Evolutionary conservation across 2,113 vertebrate genomes (phyloP).

Genomic region (Columbina picui): DNA sequence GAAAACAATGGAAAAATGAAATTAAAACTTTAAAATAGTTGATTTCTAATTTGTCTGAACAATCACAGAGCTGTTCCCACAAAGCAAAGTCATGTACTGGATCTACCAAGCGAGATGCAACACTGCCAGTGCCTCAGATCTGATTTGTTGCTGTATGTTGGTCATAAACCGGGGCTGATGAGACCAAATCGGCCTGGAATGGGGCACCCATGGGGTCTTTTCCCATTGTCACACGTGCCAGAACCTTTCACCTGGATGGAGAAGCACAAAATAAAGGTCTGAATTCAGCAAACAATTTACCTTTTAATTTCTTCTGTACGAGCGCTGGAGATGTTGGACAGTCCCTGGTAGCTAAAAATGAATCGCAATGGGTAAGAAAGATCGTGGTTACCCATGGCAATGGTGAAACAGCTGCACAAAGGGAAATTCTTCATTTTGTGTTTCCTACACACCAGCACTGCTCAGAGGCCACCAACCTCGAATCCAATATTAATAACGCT

Average conservation of each 20-base stretch:
- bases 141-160: neutral
- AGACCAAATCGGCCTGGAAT: neutral
- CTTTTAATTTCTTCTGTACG: neutral
- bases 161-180: neutral
- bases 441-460: neutral
- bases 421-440: too few species aligned
- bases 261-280: neutral
- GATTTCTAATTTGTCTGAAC: neutral
- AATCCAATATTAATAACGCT: neutral
- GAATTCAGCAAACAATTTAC: neutral
- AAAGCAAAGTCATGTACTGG: neutral
- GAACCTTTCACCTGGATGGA: neutral
- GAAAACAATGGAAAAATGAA: neutral
- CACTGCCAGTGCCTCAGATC: neutral
- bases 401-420: neutral
- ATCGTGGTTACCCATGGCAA: fast-evolving
- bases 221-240: neutral
- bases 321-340: neutral
- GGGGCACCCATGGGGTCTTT: too few species aligned
- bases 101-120: neutral
- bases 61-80: neutral
- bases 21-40: neutral
- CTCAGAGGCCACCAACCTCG: neutral
- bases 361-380: neutral
- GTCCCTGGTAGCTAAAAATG: neutral